Evolutionary conservation across 2,888 invertebrate species (phyloP), one percentile per base, ranked within the genome.

Genomic region (Pheosia gnoma): DNA sequence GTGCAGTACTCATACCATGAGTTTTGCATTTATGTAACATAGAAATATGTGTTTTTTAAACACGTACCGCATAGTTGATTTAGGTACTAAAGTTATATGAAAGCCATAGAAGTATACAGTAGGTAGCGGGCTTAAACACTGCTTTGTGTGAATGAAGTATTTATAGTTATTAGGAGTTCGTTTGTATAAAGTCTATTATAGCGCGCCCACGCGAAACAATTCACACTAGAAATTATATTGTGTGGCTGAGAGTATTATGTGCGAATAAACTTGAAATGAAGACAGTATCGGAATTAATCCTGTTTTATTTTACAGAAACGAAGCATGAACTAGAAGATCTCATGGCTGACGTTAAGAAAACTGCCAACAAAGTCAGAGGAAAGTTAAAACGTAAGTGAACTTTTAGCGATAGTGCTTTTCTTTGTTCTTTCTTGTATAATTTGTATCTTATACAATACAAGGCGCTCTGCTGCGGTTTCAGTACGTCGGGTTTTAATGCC

Each of bases 321-420:
- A 99, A 99, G 95, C 99, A 99, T 94, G 99, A 99, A 94, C 95
- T 99, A 92, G 99, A 99, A 95, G 99, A 99, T 95, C 96, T 99
- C 86, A 99, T 99, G 99, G 98, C 99, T 87, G 99, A 99, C 91
- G 99, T 99, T 88, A 99, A 99, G 96, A 99, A 99, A 96, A 99
- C 98, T 94, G 99, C 99, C 94, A 99, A 99, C 95, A 99, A 99
- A 97, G 99, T 99, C 87, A 96, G 99, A 94, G 98, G 98, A 94
- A 99, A 99, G 95, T 97, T 99, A 96, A 99, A 99, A 96, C 97
- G 98, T 98, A 93, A 95, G 95, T 94, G 38, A 58, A 45, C 49
- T 54, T 63, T 66, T 55, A 60, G 54, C 59, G 51, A 49, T 67
- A 63, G 59, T 58, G 63, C 57, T 70, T 61, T 61, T 67, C 61